Percentiles rank a stretch among this genome's conserved stretches.
phyloP scores from a whole-genome alignment of 2,113 vertebrate species.

The Elachura formosa region DNA sequence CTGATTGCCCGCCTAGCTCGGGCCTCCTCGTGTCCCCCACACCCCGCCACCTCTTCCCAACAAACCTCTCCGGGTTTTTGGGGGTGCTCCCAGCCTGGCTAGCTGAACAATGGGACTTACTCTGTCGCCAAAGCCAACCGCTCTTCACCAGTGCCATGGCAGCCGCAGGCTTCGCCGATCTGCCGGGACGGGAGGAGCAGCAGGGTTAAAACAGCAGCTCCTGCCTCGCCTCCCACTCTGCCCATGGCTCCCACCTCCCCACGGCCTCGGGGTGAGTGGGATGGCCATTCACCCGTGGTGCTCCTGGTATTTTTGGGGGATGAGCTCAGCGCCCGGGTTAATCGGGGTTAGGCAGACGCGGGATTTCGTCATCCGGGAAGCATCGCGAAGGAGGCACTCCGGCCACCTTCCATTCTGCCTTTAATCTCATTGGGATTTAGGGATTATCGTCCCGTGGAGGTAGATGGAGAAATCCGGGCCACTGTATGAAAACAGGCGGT shows the following conservation, averaged over 20 bases:
- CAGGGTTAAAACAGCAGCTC: background rate
- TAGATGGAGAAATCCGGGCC: background rate
- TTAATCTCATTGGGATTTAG: slow-evolving; percentile 62
- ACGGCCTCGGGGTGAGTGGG: rapidly evolving
- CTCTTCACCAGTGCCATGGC: slow-evolving; percentile 89
- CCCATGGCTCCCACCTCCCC: background rate
- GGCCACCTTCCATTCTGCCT: background rate
- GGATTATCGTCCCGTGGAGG: slow-evolving; percentile 40
- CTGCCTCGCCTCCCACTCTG: rapidly evolving
- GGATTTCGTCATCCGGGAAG: background rate
- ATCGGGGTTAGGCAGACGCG: background rate
- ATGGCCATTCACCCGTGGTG: background rate
- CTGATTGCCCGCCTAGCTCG: background rate
- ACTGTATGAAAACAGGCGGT: background rate
- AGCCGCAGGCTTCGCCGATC: background rate
- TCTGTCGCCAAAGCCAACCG: slow-evolving; percentile 94
- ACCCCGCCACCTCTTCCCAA: rapidly evolving
- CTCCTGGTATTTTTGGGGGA: background rate
- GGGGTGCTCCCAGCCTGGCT: rapidly evolving
- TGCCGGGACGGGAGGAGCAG: background rate
- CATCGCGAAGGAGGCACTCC: background rate
- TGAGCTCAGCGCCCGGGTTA: background rate
- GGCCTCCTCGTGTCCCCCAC: background rate
- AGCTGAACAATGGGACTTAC: slow-evolving; percentile 71
- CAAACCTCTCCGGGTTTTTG: rapidly evolving